Percentiles rank a stretch among this genome's conserved stretches.
Evolutionary conservation across 2,113 vertebrate species (phyloP).

Genomic region (Aphyosemion australe): DNA sequence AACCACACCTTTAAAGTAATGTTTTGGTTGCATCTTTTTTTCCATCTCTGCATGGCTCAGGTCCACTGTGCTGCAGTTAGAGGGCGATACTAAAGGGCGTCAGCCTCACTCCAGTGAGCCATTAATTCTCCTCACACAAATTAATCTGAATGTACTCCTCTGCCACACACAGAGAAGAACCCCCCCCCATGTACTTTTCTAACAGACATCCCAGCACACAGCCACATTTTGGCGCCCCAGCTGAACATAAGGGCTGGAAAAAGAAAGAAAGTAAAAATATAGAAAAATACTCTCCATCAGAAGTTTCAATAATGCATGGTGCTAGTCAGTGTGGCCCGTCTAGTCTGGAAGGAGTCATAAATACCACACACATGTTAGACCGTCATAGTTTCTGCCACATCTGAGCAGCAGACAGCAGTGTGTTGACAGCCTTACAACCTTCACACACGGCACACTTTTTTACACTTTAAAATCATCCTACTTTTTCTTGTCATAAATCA

Average conservation of each 20-base stretch:
- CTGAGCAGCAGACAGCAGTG: conserved; percentile 57
- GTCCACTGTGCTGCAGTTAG: conserved; percentile 50
- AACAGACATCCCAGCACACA: conserved; percentile 79
- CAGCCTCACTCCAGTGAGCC: conserved; percentile 57
- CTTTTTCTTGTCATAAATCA: conserved; percentile 19
- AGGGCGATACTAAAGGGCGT: conserved; percentile 59
- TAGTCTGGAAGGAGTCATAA: conserved; percentile 72
- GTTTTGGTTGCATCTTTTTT: too few relatives aligned
- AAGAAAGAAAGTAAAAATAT: conserved; percentile 11
- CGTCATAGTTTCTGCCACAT: conserved; percentile 48
- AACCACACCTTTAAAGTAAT: too few relatives aligned
- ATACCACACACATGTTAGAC: conserved; percentile 72
- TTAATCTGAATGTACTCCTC: conserved; percentile 56
- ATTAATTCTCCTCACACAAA: conserved; percentile 68
- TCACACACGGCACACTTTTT: conserved; percentile 14
- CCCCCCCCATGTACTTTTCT: conserved; percentile 63
- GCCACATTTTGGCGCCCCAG: conserved; percentile 61
- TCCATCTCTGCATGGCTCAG: conserved; percentile 31
- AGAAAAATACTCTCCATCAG: conserved; percentile 65
- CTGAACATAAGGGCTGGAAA: not conserved
- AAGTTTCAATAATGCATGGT: conserved; percentile 70
- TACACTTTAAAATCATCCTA: conserved; percentile 15
- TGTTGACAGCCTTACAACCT: conserved; percentile 53
- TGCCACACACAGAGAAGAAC: conserved; percentile 64
- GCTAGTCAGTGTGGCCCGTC: conserved; percentile 56